Evolutionary conservation across 1,140 invertebrate species (phyloP).

Genomic region (Oedothorax gibbosus): DNA sequence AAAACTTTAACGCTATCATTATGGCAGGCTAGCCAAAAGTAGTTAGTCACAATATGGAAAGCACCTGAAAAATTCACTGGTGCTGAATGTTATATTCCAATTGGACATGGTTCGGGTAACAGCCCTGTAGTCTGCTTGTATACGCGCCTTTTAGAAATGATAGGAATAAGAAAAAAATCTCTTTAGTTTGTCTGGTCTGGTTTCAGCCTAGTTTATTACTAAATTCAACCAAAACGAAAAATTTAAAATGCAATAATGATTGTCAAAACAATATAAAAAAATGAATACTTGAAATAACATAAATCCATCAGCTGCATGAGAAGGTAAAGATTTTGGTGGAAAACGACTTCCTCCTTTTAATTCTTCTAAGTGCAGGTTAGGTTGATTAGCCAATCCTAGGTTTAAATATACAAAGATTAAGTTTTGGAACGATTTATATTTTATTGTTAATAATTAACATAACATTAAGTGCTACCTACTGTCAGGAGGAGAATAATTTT

Average conservation of each 20-base stretch:
- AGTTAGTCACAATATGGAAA: too few species aligned
- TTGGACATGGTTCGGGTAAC: too few species aligned
- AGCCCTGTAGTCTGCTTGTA: too few species aligned
- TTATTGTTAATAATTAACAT: neutral
- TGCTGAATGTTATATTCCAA: too few species aligned
- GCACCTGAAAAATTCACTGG: too few species aligned
- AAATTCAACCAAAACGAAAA: too few species aligned
- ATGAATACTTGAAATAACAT: slow-evolving; percentile 87
- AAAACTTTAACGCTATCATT: too few species aligned
- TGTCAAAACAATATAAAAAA: too few species aligned
- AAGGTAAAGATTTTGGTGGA: slow-evolving; percentile 83
- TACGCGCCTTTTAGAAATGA: too few species aligned
- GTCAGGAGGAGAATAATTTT: slow-evolving; percentile 67
- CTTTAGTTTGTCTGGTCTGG: neutral
- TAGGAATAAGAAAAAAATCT: neutral
- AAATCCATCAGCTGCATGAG: slow-evolving; percentile 94
- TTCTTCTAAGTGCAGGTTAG: slow-evolving; percentile 74
- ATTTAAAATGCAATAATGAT: too few species aligned
- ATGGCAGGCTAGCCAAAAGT: too few species aligned
- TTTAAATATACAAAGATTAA: neutral
- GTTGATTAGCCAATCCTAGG: slow-evolving; percentile 6
- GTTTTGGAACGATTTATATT: neutral
- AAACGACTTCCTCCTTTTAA: slow-evolving; percentile 81
- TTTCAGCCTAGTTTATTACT: too few species aligned
- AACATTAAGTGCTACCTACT: neutral